These are phyloP conservation scores for Larimichthys crocea DNA, from an alignment of 2,113 vertebrate genomes.

Conservation along the genomic window DNA sequence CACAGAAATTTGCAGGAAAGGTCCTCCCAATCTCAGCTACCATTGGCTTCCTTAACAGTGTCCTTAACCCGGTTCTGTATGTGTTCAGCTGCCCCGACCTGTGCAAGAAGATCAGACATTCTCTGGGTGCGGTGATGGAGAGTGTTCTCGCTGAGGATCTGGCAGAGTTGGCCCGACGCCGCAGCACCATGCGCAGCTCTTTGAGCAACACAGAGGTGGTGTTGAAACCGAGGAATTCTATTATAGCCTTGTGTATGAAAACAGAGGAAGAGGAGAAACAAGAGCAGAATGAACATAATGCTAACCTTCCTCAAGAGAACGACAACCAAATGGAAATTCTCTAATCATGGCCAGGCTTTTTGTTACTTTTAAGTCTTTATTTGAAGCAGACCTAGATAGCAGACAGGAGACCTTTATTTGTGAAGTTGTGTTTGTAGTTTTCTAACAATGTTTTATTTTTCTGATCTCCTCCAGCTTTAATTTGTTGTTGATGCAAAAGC, in stretches of 20 bases:
- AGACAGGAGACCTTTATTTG: background rate
- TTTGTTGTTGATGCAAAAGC: background rate
- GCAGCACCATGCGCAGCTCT: slow-evolving; percentile 57
- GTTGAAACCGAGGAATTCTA: background rate
- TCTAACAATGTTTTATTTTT: background rate
- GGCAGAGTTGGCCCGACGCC: slow-evolving; percentile 55
- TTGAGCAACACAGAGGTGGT: slow-evolving; percentile 11
- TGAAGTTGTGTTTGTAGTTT: background rate
- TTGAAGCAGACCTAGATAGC: background rate
- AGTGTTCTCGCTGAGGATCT: slow-evolving; percentile 83
- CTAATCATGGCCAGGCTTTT: background rate
- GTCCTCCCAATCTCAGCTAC: slow-evolving; percentile 67
- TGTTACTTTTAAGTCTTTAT: background rate
- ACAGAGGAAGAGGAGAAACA: background rate
- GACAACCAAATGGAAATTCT: background rate
- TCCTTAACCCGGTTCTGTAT: slow-evolving; percentile 86
- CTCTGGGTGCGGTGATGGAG: slow-evolving; percentile 82
- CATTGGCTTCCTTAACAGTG: slow-evolving; percentile 82
- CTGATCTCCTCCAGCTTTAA: background rate
- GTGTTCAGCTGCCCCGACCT: slow-evolving; percentile 85
- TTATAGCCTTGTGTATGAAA: background rate
- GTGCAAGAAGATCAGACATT: slow-evolving; percentile 78
- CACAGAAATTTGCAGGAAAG: background rate
- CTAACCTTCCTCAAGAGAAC: background rate
- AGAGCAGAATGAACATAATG: background rate